A percentile compares a stretch with the other conserved stretches of the same genome.
Evolutionary conservation across 2,888 invertebrate genomes (phyloP).

Genomic region (Nebria brevicollis): DNA sequence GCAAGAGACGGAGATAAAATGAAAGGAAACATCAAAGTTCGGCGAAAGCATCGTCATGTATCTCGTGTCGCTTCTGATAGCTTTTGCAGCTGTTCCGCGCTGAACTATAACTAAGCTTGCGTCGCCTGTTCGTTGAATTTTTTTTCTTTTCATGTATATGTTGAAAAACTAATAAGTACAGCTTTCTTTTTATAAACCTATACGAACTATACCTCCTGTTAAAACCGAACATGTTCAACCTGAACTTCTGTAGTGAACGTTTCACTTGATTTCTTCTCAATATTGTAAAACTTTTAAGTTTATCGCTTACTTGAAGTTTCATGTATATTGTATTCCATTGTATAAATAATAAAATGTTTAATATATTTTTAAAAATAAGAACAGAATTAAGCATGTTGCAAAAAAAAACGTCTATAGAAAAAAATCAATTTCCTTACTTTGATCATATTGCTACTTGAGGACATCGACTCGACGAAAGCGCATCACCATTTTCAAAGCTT

Average conservation of each 20-base stretch:
- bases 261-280: not conserved
- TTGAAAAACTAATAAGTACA: not conserved
- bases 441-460: too few relatives aligned
- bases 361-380: too few relatives aligned
- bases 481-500: too few relatives aligned
- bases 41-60: not conserved
- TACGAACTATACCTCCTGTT: not conserved
- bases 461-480: too few relatives aligned
- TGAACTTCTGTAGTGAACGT: not conserved
- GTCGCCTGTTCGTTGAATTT: not conserved
- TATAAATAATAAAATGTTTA: too few relatives aligned
- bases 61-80: not conserved
- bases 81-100: not conserved
- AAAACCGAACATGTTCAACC: not conserved
- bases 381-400: too few relatives aligned
- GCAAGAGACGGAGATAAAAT: not conserved
- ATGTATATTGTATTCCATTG: too few relatives aligned
- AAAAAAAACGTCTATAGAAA: too few relatives aligned
- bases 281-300: too few relatives aligned
- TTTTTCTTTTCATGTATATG: not conserved
- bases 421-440: too few relatives aligned
- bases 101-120: not conserved
- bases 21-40: not conserved
- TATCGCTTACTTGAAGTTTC: too few relatives aligned
- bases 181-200: not conserved